Conservation (phyloP, 2,797 vertebrate species). For the Rallus crepitans region DNA sequence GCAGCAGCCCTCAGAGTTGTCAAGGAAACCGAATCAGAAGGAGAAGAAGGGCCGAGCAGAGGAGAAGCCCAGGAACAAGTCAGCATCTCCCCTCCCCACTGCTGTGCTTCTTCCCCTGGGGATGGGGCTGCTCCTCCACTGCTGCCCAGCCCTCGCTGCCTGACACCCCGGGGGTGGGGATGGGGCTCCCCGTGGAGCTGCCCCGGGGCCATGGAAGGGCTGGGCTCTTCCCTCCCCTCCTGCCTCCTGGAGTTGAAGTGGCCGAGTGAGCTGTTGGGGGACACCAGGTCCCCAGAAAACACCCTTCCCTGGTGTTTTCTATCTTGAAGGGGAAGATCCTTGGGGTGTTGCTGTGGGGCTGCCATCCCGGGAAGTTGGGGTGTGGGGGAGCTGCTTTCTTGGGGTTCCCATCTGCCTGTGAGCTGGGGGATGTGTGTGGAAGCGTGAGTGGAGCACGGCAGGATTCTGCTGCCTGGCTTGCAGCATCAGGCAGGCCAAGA, state of each 20-base stretch:
- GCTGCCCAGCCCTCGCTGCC: background rate
- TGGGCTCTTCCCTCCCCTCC: background rate
- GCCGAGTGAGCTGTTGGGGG: background rate
- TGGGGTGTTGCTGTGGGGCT: background rate
- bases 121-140: background rate
- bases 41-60: constrained; percentile 87
- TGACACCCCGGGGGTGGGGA: rapidly evolving
- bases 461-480: background rate
- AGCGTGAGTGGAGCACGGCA: background rate
- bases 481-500: rapidly evolving
- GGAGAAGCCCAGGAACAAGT: constrained; percentile 89
- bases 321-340: rapidly evolving
- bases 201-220: background rate
- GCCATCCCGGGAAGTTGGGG: background rate
- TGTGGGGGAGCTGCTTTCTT: background rate
- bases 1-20: constrained; percentile 78
- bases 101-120: background rate
- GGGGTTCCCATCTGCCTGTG: background rate
- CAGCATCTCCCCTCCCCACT: constrained; percentile 7
- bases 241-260: background rate
- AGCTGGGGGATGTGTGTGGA: background rate
- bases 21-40: constrained; percentile 86
- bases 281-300: background rate
- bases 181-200: background rate
- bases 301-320: background rate